phyloP scores from a whole-genome alignment of 2,888 invertebrate genomes.

The Psylliodes chrysocephalus region DNA sequence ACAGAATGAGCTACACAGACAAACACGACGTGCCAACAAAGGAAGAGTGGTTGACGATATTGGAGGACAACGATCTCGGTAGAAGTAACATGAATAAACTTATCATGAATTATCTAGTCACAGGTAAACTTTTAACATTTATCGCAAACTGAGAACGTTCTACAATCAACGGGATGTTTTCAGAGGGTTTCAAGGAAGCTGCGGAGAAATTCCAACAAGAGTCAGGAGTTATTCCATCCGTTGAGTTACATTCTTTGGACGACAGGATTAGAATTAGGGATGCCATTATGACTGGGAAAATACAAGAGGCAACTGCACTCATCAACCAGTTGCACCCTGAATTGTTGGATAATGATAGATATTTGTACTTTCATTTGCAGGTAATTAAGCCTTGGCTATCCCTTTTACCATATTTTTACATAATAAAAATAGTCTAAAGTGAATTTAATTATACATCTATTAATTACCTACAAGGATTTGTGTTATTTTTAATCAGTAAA shows the following conservation, averaged over 20 bases:
- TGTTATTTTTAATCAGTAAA: too few relatives aligned
- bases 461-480: too few relatives aligned
- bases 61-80: conserved; percentile 84
- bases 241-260: conserved; percentile 87
- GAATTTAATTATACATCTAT: too few relatives aligned
- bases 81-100: conserved; percentile 95
- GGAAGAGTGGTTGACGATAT: conserved; percentile 79
- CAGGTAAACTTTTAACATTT: conserved; percentile 71
- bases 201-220: conserved; percentile 96
- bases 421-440: too few relatives aligned
- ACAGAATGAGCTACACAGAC: conserved; percentile 66
- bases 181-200: conserved; percentile 95
- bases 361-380: conserved; percentile 95
- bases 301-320: conserved; percentile 92
- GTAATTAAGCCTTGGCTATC: too few relatives aligned
- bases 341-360: conserved; percentile 92
- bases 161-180: neutral
- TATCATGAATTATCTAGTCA: conserved; percentile 98
- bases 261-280: conserved; percentile 92
- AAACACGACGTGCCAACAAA: conserved; percentile 67
- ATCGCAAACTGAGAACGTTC: neutral
- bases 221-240: conserved; percentile 83
- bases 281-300: conserved; percentile 91
- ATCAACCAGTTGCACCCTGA: conserved; percentile 96
- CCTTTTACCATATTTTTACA: too few relatives aligned